phyloP scores from a whole-genome alignment of 2,113 vertebrate species.

The Toxotes chatareus region DNA sequence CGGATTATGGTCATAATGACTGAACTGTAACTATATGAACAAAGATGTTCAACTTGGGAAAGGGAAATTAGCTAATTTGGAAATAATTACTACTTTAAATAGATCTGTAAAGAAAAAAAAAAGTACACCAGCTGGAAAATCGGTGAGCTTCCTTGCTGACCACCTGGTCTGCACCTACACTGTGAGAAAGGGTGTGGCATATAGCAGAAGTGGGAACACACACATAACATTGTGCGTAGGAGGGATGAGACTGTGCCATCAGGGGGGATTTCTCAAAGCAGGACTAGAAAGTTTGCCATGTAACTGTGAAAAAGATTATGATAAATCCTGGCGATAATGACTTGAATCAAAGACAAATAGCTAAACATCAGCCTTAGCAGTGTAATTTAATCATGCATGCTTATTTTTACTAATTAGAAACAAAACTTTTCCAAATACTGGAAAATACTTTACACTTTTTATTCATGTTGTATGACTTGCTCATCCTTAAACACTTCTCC shows the following conservation, averaged over 20 bases:
- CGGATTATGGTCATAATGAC: constrained; percentile 14
- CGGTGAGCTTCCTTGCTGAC: constrained; percentile 3
- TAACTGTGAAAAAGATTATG: constrained; percentile 33
- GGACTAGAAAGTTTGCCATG: constrained; percentile 9
- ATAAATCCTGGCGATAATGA: constrained; percentile 28
- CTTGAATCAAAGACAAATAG: background rate
- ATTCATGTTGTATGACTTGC: background rate
- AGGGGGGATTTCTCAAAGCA: background rate
- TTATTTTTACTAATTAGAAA: constrained; percentile 2
- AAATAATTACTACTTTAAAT: constrained; percentile 37
- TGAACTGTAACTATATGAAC: constrained; percentile 9
- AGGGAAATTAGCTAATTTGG: constrained; percentile 12
- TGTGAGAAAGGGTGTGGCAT: constrained; percentile 36
- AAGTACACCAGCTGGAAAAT: constrained; percentile 47
- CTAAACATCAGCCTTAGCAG: background rate
- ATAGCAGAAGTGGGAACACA: constrained; percentile 12
- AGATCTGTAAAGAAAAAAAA: constrained; percentile 20
- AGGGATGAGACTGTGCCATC: constrained; percentile 21
- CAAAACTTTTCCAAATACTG: background rate
- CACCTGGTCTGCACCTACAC: constrained; percentile 31
- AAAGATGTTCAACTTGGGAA: background rate
- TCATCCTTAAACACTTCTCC: background rate
- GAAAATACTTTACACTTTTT: background rate
- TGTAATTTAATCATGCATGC: background rate
- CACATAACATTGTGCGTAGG: constrained; percentile 13